Evolutionary conservation across 2,888 invertebrate genomes (phyloP).

Genomic region (Papilio elwesi): DNA sequence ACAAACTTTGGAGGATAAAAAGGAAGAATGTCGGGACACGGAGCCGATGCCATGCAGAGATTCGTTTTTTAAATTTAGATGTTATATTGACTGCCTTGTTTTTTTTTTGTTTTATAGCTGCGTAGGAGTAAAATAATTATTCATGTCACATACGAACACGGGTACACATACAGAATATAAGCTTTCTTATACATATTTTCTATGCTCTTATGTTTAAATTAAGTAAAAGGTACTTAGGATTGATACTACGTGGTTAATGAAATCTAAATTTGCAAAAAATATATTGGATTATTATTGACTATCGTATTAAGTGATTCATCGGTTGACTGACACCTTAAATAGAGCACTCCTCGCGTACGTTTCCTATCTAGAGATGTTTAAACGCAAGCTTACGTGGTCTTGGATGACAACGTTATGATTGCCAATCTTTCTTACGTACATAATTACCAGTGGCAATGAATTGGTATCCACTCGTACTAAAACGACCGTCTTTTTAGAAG

Average conservation of each 20-base stretch:
- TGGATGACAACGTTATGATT: background rate
- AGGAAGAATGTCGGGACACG: constrained; percentile 70
- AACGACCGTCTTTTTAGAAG: too few species aligned
- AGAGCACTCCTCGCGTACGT: background rate
- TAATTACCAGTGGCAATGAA: background rate
- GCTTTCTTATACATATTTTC: constrained; percentile 13
- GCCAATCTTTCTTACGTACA: too few species aligned
- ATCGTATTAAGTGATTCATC: too few species aligned
- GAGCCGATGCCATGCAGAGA: constrained; percentile 72
- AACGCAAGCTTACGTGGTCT: background rate
- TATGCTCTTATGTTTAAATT: background rate
- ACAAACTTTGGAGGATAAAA: constrained; percentile 67
- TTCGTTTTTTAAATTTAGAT: constrained; percentile 82
- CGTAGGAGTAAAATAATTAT: constrained; percentile 34
- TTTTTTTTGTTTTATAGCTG: constrained; percentile 52
- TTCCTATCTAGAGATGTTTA: background rate
- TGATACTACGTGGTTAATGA: too few species aligned
- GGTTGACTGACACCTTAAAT: too few species aligned
- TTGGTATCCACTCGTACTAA: background rate
- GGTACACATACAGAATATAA: constrained; percentile 12
- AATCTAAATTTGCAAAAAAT: too few species aligned
- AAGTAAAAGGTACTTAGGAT: background rate
- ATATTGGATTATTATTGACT: too few species aligned
- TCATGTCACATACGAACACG: constrained; percentile 26
- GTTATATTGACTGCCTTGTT: constrained; percentile 68